These are phyloP conservation scores for Elegia similella DNA, from an alignment of 2,888 invertebrate genomes.

Conservation along the genomic window DNA sequence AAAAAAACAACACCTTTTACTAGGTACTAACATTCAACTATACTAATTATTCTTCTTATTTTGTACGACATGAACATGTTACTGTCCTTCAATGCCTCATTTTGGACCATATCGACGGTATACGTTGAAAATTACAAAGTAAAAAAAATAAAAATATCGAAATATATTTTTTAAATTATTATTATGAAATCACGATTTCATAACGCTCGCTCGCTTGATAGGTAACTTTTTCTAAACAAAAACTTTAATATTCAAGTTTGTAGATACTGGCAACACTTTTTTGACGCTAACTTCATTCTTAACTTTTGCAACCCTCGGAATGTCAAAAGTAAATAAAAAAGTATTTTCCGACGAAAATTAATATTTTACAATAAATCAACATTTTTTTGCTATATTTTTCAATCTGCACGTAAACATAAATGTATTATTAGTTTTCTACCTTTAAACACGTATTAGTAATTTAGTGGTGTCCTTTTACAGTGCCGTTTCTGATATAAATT, in stretches of 20 bases:
- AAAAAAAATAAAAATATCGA: too few species aligned
- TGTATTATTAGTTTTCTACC: conserved; percentile 40
- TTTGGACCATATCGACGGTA: too few species aligned
- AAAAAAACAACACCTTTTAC: too few species aligned
- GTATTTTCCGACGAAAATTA: conserved; percentile 33
- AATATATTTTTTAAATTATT: too few species aligned
- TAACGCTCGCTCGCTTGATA: too few species aligned
- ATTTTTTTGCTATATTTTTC: conserved; percentile 49
- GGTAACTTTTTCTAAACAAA: background rate
- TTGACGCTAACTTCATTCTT: conserved; percentile 44
- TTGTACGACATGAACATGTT: too few species aligned
- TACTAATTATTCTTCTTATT: too few species aligned
- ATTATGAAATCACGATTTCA: too few species aligned
- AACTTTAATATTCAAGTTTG: background rate
- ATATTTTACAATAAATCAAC: conserved; percentile 38
- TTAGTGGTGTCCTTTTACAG: conserved; percentile 45
- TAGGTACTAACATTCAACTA: too few species aligned
- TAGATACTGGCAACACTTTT: conserved; percentile 25
- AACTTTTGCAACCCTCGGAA: conserved; percentile 55
- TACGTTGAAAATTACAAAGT: too few species aligned
- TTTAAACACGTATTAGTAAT: conserved; percentile 38
- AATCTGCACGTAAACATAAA: conserved; percentile 46
- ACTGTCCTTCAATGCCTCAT: too few species aligned
- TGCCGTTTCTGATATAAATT: conserved; percentile 2
- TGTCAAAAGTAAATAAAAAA: conserved; percentile 76